Conservation (phyloP, 2,113 vertebrate species). For the Myotis lucifugus region DNA sequence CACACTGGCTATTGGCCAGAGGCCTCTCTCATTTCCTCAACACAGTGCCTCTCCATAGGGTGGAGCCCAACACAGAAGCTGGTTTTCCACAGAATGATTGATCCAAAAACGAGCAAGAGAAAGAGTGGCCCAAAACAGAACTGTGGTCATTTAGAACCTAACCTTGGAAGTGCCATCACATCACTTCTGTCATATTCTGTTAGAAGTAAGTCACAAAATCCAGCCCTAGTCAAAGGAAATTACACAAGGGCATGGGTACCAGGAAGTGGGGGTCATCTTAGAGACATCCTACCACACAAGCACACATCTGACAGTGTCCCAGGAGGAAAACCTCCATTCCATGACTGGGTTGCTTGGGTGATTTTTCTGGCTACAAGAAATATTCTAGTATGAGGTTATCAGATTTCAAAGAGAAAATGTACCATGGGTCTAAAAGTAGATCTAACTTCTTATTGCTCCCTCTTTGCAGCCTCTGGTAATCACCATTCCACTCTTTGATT, state of each 20-base stretch:
- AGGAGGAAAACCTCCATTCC: neutral
- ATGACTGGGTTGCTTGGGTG: neutral
- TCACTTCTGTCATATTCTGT: neutral
- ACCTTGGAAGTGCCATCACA: neutral
- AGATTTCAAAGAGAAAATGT: neutral
- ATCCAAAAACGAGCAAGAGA: neutral
- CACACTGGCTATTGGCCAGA: neutral
- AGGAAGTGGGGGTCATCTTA: neutral
- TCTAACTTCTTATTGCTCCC: neutral
- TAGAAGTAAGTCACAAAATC: neutral
- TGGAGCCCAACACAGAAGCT: neutral
- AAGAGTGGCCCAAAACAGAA: neutral
- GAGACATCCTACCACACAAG: neutral
- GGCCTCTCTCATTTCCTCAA: neutral
- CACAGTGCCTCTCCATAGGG: neutral
- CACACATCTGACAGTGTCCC: neutral
- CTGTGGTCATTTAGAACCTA: neutral
- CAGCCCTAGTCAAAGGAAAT: neutral
- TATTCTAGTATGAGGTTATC: neutral
- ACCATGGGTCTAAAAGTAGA: neutral
- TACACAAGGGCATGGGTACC: neutral
- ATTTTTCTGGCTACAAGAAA: neutral
- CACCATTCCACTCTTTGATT: neutral
- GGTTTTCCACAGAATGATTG: neutral
- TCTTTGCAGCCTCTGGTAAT: neutral